These are phyloP conservation scores for Tanypteryx hageni DNA, from an alignment of 2,888 invertebrate species.

Conservation along the genomic window DNA sequence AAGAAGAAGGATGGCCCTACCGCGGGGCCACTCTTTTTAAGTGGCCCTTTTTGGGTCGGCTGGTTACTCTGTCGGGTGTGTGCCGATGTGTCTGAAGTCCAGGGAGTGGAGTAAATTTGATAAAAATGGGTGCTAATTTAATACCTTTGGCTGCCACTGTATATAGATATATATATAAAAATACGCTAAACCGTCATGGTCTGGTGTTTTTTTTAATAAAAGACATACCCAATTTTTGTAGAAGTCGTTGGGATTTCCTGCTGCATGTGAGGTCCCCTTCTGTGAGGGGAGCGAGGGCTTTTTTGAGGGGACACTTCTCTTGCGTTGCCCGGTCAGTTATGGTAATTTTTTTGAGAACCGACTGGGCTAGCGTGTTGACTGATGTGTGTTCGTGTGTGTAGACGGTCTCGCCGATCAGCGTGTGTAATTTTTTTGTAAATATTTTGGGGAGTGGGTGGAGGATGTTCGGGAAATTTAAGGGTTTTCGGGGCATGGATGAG, in stretches of 20 bases:
- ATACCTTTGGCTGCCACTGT: slow-evolving; percentile 24
- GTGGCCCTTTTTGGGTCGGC: neutral
- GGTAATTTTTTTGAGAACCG: neutral
- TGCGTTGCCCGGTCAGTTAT: neutral
- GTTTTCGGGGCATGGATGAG: neutral
- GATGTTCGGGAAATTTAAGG: neutral
- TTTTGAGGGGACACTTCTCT: neutral
- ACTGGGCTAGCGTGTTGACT: neutral
- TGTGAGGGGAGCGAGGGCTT: neutral
- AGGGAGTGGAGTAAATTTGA: neutral
- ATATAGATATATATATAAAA: neutral
- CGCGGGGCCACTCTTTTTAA: neutral
- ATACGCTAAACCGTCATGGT: slow-evolving; percentile 24
- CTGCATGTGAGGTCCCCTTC: slow-evolving; percentile 10
- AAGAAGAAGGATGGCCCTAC: slow-evolving; percentile 12
- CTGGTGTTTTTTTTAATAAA: slow-evolving; percentile 7
- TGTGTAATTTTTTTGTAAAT: neutral
- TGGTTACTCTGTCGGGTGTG: slow-evolving; percentile 13
- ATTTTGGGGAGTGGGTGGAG: neutral
- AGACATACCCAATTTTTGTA: slow-evolving; percentile 32
- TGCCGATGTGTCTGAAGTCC: slow-evolving; percentile 24
- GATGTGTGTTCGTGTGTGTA: neutral
- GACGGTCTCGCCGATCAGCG: neutral
- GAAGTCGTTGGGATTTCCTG: slow-evolving; percentile 21
- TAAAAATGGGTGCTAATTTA: slow-evolving; percentile 14